Base-by-base conservation (phyloP, 2,888 invertebrate species). In the Digitonthophagus gazella region DNA sequence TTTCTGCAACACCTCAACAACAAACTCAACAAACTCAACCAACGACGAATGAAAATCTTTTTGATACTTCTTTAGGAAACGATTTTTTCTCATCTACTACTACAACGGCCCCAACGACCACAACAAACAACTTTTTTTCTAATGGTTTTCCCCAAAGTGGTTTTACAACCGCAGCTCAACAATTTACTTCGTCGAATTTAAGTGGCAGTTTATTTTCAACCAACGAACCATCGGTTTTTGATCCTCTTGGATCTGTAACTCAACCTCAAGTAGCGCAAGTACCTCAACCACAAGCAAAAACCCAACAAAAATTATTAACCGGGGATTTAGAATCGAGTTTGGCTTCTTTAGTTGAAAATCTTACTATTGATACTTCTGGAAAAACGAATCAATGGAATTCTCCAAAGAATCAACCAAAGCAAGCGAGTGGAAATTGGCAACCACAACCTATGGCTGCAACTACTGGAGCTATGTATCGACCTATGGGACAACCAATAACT, bases 261-360 rank as follows among this genome's bases (percentile, higher is more conserved):
- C 83, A 90, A 77, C 87, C 87, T 80, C 89, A 90, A 74, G 84
- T 84, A 73, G 80, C 82, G 58, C 74, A 76, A 69, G 70, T 76
- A 16, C 75, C 73, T 22, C 74, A 72, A 3, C 78, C 76, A 14
- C 77, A 78, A 16, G 78, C 79, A 57, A 80, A 79, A 20, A 75
- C 78, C 61, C 80, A 80, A 16, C 75, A 79, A 4, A 86, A 86
- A 77, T 91, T 97, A 68, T 87, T 97, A 71, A 95, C 96, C 14
- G 95, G 96, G 66, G 97, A 97, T 84, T 85, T 98, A 82, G 97
- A 98, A 82, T 93, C 95, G 75, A 97, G 96, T 76, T 89, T 98
- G 72, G 96, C 96, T 71, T 93, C 93, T 74, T 86, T 98, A 76
- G 97, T 96, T 72, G 95, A 97, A 84, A 97, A 97, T 84, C 88